Base-by-base conservation (phyloP, 2,113 vertebrate species). In the Limnothrissa miodon region DNA sequence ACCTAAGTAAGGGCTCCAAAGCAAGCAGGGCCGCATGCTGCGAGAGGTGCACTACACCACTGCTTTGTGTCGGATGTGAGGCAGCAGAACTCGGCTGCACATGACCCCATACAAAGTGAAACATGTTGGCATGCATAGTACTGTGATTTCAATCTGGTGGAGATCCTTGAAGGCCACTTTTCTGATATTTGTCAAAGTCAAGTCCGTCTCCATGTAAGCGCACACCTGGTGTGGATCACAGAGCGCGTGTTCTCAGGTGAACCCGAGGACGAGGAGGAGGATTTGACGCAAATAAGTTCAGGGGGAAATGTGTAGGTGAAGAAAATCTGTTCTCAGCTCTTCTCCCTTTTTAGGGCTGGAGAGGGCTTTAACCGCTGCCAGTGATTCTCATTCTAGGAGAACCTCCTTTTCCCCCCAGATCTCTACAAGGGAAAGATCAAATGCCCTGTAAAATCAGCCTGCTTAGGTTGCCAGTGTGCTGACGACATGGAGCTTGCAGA, bases 1-100 rank as follows among this genome's bases (percentile, higher is more conserved):
- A 93, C 85, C 92, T 89, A 86, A 92, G 92, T 85, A 87, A 86
- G 91, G 92, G 87, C 91, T 42, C 90, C 85, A 74, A 74, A 29
- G 33, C 66, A 74, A 13, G 33, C 25, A 13, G 10, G 33, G 15
- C 25, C 5, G 11, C 66, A 74, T 74, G 33, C 66, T 2, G 13
- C 3, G 66, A 74, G 66, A 17, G 1, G 5, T 33, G 15, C 66
- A 33, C 51, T 23, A 15, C 13, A 9, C 59, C 33, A 74, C 66
- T 74, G 1, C 29, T 74, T 74, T 36, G 17, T 36, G 13, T 74
- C 29, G 11, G 15, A 36, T 74, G 11, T 17, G 29, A 74, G 66
- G 33, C 11, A 36, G 66, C 10, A 13, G 29, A 33, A 33, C 66
- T 13, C 19, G 33, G 66, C 66, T 17, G 13, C 66, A 36, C 29